A percentile compares a stretch with the other conserved stretches of the same genome.
Evolutionary conservation across 2,888 invertebrate genomes (phyloP).

Genomic region (Sminthurides aquaticus): DNA sequence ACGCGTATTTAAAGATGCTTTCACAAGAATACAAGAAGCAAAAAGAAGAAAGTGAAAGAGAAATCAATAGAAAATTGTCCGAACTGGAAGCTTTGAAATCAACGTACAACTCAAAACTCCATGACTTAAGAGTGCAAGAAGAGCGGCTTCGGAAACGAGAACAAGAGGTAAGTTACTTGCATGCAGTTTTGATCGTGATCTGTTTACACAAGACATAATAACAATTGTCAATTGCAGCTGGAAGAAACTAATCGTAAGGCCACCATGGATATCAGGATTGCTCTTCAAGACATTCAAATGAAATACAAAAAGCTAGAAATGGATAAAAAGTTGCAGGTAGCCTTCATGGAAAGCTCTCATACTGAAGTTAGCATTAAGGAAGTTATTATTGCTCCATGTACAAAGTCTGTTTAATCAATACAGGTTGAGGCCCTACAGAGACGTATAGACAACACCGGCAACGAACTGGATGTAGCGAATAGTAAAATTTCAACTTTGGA

Average conservation of each 20-base stretch:
- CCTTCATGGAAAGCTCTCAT: neutral
- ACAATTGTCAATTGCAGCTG: constrained; percentile 1
- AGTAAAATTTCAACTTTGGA: constrained; percentile 10
- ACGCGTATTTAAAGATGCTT: constrained; percentile 12
- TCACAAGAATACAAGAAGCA: constrained; percentile 15
- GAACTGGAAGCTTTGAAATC: constrained; percentile 3
- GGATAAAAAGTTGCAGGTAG: constrained; percentile 16
- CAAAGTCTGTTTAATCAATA: too few relatives aligned
- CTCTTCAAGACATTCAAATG: constrained; percentile 5
- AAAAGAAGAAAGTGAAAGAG: constrained; percentile 13
- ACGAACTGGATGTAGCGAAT: neutral
- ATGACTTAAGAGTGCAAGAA: neutral
- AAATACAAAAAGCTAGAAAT: constrained; percentile 6
- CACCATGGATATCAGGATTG: neutral
- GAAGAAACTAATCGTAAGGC: constrained; percentile 1
- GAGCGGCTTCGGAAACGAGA: constrained; percentile 1
- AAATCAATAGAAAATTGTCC: constrained; percentile 6
- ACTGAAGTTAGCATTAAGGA: neutral
- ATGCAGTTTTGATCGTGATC: neutral
- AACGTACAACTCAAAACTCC: neutral
- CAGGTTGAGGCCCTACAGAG: constrained; percentile 1
- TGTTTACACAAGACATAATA: neutral
- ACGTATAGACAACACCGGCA: neutral
- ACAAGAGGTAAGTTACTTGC: neutral
- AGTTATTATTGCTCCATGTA: too few relatives aligned